Conservation (phyloP, 2,797 vertebrate species). For the Anniella stebbinsi region DNA sequence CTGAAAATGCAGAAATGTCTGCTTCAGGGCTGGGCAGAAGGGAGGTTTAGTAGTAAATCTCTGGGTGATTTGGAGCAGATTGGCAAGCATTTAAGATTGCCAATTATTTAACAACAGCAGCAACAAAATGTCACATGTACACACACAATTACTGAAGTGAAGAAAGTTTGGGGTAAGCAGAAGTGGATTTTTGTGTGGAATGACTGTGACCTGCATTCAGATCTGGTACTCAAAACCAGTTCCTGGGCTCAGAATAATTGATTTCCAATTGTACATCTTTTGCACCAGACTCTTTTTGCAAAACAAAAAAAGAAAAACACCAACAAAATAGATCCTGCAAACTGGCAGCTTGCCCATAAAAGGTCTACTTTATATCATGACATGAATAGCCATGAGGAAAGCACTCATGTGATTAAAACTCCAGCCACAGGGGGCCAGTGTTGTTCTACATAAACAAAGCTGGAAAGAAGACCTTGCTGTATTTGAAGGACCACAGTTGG, state of each 20-base stretch:
- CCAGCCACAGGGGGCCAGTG: constrained; percentile 62
- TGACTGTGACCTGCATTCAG: too few relatives aligned
- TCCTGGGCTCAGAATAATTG: too few relatives aligned
- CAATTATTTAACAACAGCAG: background rate
- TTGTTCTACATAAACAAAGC: constrained; percentile 45
- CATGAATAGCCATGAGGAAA: too few relatives aligned
- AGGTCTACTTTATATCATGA: too few relatives aligned
- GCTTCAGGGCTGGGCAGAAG: background rate
- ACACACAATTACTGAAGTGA: background rate
- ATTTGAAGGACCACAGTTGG: background rate
- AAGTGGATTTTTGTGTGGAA: background rate
- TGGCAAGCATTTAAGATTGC: background rate
- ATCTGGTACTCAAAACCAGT: too few relatives aligned
- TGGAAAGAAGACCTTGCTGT: background rate
- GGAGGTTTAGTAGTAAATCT: background rate
- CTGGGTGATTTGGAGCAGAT: background rate
- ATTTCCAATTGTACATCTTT: background rate
- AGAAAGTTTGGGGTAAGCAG: background rate
- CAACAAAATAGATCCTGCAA: background rate
- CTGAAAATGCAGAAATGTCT: background rate
- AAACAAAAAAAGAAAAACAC: background rate
- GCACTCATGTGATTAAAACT: constrained; percentile 26
- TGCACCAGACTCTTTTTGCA: background rate
- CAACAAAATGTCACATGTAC: background rate
- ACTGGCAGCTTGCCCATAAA: background rate